Evolutionary conservation across 1,140 invertebrate species (phyloP).

Genomic region (Homarus americanus): DNA sequence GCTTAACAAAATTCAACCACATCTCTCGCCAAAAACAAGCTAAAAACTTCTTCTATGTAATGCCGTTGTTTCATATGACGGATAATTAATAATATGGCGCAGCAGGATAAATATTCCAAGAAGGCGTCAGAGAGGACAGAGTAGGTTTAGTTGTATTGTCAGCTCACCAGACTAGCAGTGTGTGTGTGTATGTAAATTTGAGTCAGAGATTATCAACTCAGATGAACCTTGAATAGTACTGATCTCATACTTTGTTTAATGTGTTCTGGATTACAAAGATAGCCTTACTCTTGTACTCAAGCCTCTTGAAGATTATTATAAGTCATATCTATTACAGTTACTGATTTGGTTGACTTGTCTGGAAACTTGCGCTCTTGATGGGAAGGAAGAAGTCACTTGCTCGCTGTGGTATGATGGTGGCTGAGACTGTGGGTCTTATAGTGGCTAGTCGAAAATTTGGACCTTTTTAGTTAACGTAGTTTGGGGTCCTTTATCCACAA

Average conservation of each 20-base stretch:
- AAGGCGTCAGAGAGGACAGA: background rate
- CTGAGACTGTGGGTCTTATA: background rate
- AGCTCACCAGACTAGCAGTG: background rate
- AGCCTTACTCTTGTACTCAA: slow-evolving; percentile 11
- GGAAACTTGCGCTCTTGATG: background rate
- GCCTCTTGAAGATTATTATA: slow-evolving; percentile 1
- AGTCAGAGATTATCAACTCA: background rate
- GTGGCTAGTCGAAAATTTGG: background rate
- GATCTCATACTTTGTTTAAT: background rate
- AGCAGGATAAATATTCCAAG: background rate
- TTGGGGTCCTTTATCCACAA: background rate
- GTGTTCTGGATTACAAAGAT: background rate
- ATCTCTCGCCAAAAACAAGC: background rate
- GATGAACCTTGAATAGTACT: background rate
- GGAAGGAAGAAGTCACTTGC: background rate
- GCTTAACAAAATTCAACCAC: background rate
- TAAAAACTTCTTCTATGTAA: too few species aligned
- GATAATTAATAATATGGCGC: background rate
- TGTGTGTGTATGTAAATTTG: background rate
- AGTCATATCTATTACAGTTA: background rate
- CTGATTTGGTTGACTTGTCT: background rate
- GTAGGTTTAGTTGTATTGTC: background rate
- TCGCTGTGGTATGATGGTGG: background rate
- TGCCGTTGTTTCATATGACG: background rate
- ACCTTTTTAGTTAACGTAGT: background rate